phyloP scores from a whole-genome alignment of 2,797 vertebrate genomes.

The Ibycter americanus region DNA sequence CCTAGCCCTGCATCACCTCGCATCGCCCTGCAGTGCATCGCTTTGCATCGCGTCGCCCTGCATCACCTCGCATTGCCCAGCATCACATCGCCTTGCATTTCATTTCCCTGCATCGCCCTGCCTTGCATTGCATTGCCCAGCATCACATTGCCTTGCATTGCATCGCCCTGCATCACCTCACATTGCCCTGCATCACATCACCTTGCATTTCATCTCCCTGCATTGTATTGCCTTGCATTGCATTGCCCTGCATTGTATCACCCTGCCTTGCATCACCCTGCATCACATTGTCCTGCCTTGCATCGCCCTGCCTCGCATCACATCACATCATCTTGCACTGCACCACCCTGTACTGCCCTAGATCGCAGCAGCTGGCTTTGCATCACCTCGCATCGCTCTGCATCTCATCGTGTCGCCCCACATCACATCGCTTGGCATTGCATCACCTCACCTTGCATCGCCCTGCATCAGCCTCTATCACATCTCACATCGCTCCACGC shows the following conservation, averaged over 20 bases:
- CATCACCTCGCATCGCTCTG: neutral
- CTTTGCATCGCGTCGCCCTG: neutral
- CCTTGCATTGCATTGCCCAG: neutral
- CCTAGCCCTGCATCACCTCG: neutral
- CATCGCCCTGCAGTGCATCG: neutral
- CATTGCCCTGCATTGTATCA: neutral
- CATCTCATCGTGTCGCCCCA: rapidly evolving
- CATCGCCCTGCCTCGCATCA: neutral
- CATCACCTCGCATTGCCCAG: neutral
- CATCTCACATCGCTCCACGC: neutral
- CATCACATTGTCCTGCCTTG: too few species aligned
- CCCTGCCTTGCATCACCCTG: neutral
- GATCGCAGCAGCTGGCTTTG: neutral
- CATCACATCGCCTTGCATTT: neutral
- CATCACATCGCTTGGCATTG: neutral
- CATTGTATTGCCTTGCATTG: neutral
- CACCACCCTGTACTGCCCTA: neutral
- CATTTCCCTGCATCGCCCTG: neutral
- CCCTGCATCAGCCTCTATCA: neutral
- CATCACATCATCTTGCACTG: neutral
- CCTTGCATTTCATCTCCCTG: neutral
- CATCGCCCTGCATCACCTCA: neutral
- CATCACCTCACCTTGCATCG: neutral
- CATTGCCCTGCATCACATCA: neutral
- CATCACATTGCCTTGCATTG: too few species aligned